Base-by-base conservation (phyloP, 2,797 vertebrate genomes). In the Hydrolagus colliei region DNA sequence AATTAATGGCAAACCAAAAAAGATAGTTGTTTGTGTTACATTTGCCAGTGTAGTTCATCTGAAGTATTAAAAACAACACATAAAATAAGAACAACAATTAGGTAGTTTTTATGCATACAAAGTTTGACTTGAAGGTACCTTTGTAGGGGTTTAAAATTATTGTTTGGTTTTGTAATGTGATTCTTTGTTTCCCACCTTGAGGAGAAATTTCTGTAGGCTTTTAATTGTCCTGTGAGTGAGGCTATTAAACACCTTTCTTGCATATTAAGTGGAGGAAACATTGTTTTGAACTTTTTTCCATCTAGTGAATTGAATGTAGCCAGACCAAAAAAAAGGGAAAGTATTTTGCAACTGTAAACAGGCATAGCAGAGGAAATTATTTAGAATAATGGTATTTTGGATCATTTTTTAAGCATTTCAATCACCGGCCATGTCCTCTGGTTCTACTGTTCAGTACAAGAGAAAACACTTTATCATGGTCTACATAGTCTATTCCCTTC, bases 191-290 rank as follows among this genome's bases (percentile, higher is more conserved):
- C 90, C 88, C 88, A 87, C 88, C 92, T 92, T 90, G 90, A 87
- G 88, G 90, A 89, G 87, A 89, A 91, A 87, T 90, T 89, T 91
- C 87, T 90, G 87, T 86, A 90, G 88, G 90, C 89, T 92, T 89
- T 92, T 92, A 92, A 91, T 92, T 92, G 91, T 91, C 89, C 92
- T 90, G 87, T 87, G 91, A 90, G 89, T 91, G 87, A 89, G 92
- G 89, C 88, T 92, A 89, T 91, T 92, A 90, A 89, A 88, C 87
- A 91, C 89, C 92, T 88, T 91, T 86, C 87, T 91, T 90, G 91
- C 91, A 93, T 93, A 91, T 92, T 92, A 92, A 90, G 92, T 89
- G 88, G 86, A 89, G 88, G 87, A 90, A 88, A 91, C 88, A 90
- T 91, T 93, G 88, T 92, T 92, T 91, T 92, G 88, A 88, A 87